Evolutionary conservation across 2,888 invertebrate genomes (phyloP).

Genomic region (Asteroscopus sphinx): DNA sequence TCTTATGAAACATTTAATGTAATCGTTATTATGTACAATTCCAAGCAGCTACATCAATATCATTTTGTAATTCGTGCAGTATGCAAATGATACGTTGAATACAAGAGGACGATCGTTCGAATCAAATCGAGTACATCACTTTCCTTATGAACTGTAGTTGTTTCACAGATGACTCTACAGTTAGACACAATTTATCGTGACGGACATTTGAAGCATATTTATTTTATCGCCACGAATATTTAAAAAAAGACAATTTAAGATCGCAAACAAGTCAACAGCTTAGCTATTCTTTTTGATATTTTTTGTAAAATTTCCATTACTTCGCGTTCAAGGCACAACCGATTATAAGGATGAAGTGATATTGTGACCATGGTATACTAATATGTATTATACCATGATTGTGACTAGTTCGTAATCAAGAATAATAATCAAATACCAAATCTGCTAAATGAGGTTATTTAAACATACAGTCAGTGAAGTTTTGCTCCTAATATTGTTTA

Average conservation of each 20-base stretch:
- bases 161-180: too few species aligned
- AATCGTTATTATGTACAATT: slow-evolving; percentile 51
- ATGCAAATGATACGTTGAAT: slow-evolving; percentile 28
- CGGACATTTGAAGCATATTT: slow-evolving; percentile 1
- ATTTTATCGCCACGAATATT: slow-evolving; percentile 9
- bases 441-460: slow-evolving; percentile 8
- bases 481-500: slow-evolving; percentile 13
- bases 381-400: too few species aligned
- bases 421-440: not conserved
- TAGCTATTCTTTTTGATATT: slow-evolving; percentile 1
- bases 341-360: not conserved
- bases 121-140: slow-evolving; percentile 7
- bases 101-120: slow-evolving; percentile 41
- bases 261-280: not conserved
- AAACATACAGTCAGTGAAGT: slow-evolving; percentile 7
- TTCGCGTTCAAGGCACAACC: not conserved
- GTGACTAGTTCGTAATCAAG: too few species aligned
- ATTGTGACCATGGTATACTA: slow-evolving; percentile 8
- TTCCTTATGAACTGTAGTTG: slow-evolving; percentile 30
- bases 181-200: too few species aligned
- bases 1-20: slow-evolving; percentile 56
- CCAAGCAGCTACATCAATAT: slow-evolving; percentile 60
- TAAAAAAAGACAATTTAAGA: slow-evolving; percentile 6
- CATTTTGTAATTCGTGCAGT: slow-evolving; percentile 42
- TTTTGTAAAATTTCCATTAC: slow-evolving; percentile 6